These are phyloP conservation scores for Montipora foliosa DNA, from an alignment of 64 coral and sea anemone genomes.

Conservation along the genomic window DNA sequence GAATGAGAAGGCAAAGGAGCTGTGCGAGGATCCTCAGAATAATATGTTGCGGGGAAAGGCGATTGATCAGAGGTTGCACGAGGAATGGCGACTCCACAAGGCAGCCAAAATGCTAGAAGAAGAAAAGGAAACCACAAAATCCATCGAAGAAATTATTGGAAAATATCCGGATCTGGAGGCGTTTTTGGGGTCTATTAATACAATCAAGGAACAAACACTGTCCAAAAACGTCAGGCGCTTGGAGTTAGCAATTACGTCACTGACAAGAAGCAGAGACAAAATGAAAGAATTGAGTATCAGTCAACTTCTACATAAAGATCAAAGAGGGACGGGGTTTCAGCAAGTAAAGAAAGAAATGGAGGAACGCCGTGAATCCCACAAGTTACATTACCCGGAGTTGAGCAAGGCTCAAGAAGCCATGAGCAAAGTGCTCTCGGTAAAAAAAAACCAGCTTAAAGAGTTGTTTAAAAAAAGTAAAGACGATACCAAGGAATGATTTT, in stretches of 20 bases:
- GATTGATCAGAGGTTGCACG: not conserved
- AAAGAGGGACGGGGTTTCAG: not conserved
- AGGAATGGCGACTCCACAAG: not conserved
- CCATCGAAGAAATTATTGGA: not conserved
- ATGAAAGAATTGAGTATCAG: not conserved
- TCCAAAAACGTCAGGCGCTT: not conserved
- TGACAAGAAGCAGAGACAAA: conserved; percentile 15
- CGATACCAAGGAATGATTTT: conserved; percentile 23
- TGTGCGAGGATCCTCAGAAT: not conserved
- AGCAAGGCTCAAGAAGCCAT: conserved; percentile 3
- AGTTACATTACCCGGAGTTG: conserved; percentile 1
- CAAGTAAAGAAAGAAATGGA: conserved; percentile 13
- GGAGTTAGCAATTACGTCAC: not conserved
- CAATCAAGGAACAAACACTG: not conserved
- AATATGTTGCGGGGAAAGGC: not conserved
- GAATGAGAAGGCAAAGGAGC: not conserved
- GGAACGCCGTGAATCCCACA: not conserved
- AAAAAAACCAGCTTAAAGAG: not conserved
- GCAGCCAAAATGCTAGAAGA: not conserved
- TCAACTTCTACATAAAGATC: not conserved
- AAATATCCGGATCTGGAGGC: not conserved
- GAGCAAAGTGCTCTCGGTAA: conserved; percentile 5
- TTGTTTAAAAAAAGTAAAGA: not conserved
- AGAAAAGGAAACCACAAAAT: not conserved
- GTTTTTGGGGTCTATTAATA: not conserved